phyloP scores from a whole-genome alignment of 2,888 invertebrate species.

The Lysandra bellargus region DNA sequence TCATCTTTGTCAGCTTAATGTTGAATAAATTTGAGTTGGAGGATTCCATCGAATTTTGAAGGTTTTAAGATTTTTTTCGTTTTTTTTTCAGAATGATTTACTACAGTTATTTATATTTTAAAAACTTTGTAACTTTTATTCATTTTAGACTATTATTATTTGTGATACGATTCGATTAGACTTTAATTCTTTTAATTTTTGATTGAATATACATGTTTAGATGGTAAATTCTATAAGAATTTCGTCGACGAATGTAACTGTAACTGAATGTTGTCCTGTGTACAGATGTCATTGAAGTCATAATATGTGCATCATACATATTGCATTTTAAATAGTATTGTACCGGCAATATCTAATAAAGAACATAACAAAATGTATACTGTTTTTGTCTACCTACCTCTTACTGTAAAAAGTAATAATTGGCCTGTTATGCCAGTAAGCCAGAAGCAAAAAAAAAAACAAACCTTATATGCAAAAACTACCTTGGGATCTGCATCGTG shows the following conservation, averaged over 20 bases:
- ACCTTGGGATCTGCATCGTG: conserved; percentile 9
- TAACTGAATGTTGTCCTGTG: conserved; percentile 52
- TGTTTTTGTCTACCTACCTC: background rate
- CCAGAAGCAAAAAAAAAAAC: background rate
- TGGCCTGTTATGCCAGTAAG: background rate
- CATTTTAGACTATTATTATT: conserved; percentile 22
- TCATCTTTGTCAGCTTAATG: conserved; percentile 2
- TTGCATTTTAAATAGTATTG: conserved; percentile 72
- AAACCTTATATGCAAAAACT: background rate
- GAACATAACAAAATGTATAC: conserved; percentile 56
- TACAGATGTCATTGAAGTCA: conserved; percentile 72
- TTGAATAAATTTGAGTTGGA: conserved; percentile 12
- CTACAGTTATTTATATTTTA: background rate
- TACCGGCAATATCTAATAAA: conserved; percentile 74
- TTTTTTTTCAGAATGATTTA: background rate
- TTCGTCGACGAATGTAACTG: conserved; percentile 17
- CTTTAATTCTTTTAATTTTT: conserved; percentile 18
- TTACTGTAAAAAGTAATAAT: background rate
- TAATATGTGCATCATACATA: conserved; percentile 55
- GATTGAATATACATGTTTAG: conserved; percentile 22
- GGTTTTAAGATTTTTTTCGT: background rate
- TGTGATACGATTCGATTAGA: conserved; percentile 20
- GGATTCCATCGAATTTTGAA: conserved; percentile 16
- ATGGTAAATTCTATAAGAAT: conserved; percentile 11
- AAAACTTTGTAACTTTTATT: background rate